A percentile compares a stretch with the other conserved stretches of the same genome.
phyloP scores from a whole-genome alignment of 1,140 invertebrate species.

The Piezodorus guildinii region DNA sequence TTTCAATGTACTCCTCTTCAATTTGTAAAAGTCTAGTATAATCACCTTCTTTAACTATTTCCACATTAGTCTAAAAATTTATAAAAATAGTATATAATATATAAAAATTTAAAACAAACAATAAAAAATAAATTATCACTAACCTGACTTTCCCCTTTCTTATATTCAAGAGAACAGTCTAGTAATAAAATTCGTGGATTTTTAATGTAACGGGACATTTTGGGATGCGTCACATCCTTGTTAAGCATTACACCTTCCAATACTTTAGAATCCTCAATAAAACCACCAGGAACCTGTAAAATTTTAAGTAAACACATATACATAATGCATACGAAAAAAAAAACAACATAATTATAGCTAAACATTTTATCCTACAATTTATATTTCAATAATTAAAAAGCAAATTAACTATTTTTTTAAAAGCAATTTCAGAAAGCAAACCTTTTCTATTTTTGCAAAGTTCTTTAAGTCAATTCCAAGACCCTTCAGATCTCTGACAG shows the following conservation, averaged over 20 bases:
- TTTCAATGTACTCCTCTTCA: conserved; percentile 90
- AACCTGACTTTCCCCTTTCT: conserved; percentile 89
- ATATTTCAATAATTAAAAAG: background rate
- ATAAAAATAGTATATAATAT: background rate
- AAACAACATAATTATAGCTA: too few relatives aligned
- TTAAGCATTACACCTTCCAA: conserved; percentile 95
- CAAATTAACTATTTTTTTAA: background rate
- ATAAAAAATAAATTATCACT: too few relatives aligned
- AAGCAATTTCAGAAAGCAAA: too few relatives aligned
- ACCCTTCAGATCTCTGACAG: conserved; percentile 83
- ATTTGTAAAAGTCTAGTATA: conserved; percentile 85
- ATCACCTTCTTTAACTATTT: conserved; percentile 89
- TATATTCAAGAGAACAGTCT: conserved; percentile 95
- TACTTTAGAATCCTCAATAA: conserved; percentile 90
- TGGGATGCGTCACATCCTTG: conserved; percentile 96
- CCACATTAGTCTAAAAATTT: conserved; percentile 73
- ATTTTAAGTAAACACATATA: too few relatives aligned
- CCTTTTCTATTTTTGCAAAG: conserved; percentile 95
- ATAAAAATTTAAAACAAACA: background rate
- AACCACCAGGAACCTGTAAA: conserved; percentile 60
- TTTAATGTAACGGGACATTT: conserved; percentile 90
- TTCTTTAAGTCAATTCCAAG: conserved; percentile 97
- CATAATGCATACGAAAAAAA: too few relatives aligned
- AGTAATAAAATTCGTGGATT: conserved; percentile 91
- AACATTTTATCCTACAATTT: too few relatives aligned